Evolutionary conservation across 2,888 invertebrate species (phyloP).

Genomic region (Agriopis leucophaearia): DNA sequence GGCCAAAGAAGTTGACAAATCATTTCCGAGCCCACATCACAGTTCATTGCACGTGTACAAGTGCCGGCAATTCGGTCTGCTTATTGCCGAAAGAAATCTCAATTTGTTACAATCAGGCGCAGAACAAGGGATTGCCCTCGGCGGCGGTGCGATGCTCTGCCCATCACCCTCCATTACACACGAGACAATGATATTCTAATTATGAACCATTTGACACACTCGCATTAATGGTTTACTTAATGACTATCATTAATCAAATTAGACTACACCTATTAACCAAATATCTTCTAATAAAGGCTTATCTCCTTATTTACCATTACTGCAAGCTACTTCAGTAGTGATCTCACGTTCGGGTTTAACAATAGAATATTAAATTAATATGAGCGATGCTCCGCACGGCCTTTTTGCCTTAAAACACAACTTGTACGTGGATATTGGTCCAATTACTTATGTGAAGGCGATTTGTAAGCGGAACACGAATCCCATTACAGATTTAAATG

Average conservation of each 20-base stretch:
- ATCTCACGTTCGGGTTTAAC: slow-evolving; percentile 56
- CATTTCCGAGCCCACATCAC: slow-evolving; percentile 70
- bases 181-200: slow-evolving; percentile 82
- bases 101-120: slow-evolving; percentile 80
- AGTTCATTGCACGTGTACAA: slow-evolving; percentile 51
- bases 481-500: slow-evolving; percentile 67
- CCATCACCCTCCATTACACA: slow-evolving; percentile 71
- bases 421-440: slow-evolving; percentile 59
- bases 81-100: slow-evolving; percentile 74
- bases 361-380: slow-evolving; percentile 54
- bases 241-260: slow-evolving; percentile 72
- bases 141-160: slow-evolving; percentile 57
- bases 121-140: slow-evolving; percentile 64
- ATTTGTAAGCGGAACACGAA: slow-evolving; percentile 74
- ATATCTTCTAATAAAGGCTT: slow-evolving; percentile 44
- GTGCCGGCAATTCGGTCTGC: slow-evolving; percentile 50
- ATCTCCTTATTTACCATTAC: slow-evolving; percentile 28
- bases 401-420: slow-evolving; percentile 58
- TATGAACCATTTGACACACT: slow-evolving; percentile 81
- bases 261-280: slow-evolving; percentile 49
- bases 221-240: slow-evolving; percentile 65
- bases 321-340: slow-evolving; percentile 47
- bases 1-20: slow-evolving; percentile 56
- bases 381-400: slow-evolving; percentile 55
- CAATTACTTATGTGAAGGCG: slow-evolving; percentile 62